These are phyloP conservation scores for Cybosia mesomella DNA, from an alignment of 2,888 invertebrate species.

Conservation along the genomic window DNA sequence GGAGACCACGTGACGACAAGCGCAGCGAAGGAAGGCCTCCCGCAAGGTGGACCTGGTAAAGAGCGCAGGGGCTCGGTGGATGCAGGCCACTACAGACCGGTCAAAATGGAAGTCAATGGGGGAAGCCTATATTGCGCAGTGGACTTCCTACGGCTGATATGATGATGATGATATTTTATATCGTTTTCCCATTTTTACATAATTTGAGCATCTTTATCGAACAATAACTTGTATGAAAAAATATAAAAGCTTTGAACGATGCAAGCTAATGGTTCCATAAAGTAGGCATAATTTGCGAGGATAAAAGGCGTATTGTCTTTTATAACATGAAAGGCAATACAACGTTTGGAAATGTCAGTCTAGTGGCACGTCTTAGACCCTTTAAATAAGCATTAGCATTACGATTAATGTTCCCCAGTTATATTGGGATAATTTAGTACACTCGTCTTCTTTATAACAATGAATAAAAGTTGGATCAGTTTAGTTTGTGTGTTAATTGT, in stretches of 20 bases:
- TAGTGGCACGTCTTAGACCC: constrained; percentile 24
- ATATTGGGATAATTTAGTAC: constrained; percentile 15
- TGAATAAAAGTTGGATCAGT: neutral
- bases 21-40: too few relatives aligned
- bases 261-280: constrained; percentile 63
- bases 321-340: constrained; percentile 23
- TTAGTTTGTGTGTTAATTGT: too few relatives aligned
- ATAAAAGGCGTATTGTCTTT: constrained; percentile 63
- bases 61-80: too few relatives aligned
- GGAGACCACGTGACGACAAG: too few relatives aligned
- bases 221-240: constrained; percentile 44
- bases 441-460: neutral
- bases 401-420: constrained; percentile 10
- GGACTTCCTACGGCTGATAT: neutral
- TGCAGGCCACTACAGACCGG: too few relatives aligned
- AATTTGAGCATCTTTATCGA: constrained; percentile 38
- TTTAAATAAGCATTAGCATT: constrained; percentile 15
- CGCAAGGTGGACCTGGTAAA: too few relatives aligned
- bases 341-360: constrained; percentile 28
- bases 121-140: too few relatives aligned
- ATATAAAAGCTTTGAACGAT: constrained; percentile 65
- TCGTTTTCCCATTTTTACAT: constrained; percentile 20
- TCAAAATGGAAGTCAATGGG: too few relatives aligned
- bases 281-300: constrained; percentile 60
- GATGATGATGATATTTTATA: too few relatives aligned